Base-by-base conservation (phyloP, 2,888 invertebrate genomes). In the Bedellia somnulentella region DNA sequence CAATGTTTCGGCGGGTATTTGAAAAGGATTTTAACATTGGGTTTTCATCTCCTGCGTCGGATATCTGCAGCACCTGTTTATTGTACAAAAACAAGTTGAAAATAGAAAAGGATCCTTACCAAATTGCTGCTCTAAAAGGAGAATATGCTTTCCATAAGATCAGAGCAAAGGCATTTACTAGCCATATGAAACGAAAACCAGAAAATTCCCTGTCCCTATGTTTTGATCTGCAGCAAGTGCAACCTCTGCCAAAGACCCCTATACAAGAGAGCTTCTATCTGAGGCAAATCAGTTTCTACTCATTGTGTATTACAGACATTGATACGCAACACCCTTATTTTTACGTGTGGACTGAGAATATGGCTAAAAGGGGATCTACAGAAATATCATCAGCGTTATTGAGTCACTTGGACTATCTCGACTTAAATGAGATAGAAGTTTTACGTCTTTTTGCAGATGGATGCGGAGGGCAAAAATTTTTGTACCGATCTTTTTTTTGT, bases 381-480 rank as follows among this genome's bases (percentile, higher is more conserved):
- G 34, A 36, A 32, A 31, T 36, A 15, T 31, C 29, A 21, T 33
- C 29, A 18, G 30, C 35, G 5, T 16, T 37, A 23, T 23, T 32
- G 12, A 28, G 15, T 17, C 15, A 35, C 29, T 32, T 35, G 24
- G 5, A 28, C 11, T 15, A 10, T 4, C 28, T 23, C 10, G 31
- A 33, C 23, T 35, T 31, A n/a, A 12, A 23, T 25, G 33, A 29
- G 14, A 13, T 31, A 9, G 27, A 35, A 29, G 24, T 29, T 33
- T 35, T 29, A 29, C 31, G 31, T 11, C 23, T 32, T 26, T 35
- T 35, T 29, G 28, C 28, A 21, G 37, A 38, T 18, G 34, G 34
- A 22, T 36, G 38, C 27, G 32, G 33, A 32, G 36, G 32, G 26
- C 36, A 12, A 35, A 33, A 33, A n/a, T n/a, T n/a, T n/a, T n/a